Evolutionary conservation across 2,888 invertebrate species (phyloP).

Genomic region (Drosophila paramelanica): DNA sequence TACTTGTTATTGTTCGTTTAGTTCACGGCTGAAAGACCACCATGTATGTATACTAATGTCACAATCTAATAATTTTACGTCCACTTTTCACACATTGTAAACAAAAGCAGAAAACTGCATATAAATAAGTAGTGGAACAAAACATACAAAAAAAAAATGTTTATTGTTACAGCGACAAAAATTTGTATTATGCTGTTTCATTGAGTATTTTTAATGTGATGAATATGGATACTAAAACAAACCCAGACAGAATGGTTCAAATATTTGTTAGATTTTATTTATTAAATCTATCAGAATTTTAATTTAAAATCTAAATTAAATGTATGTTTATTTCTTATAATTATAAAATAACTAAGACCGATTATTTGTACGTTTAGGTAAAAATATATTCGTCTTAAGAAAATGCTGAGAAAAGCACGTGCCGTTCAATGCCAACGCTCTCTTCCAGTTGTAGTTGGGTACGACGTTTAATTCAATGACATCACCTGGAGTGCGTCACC

Average conservation of each 20-base stretch:
- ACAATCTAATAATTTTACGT: constrained; percentile 34
- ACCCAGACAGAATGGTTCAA: too few relatives aligned
- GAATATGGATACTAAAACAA: too few relatives aligned
- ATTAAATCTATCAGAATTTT: too few relatives aligned
- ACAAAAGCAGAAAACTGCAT: background rate
- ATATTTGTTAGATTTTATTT: too few relatives aligned
- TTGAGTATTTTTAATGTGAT: too few relatives aligned
- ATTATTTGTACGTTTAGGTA: background rate
- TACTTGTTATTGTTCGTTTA: background rate
- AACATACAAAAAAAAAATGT: too few relatives aligned
- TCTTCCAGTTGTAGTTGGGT: constrained; percentile 23
- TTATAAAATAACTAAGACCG: too few relatives aligned
- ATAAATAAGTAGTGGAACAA: background rate
- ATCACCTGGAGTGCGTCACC: constrained; percentile 59
- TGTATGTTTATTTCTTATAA: too few relatives aligned
- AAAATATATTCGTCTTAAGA: background rate
- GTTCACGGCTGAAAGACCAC: constrained; percentile 17
- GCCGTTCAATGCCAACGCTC: constrained; percentile 27
- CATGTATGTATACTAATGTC: constrained; percentile 3
- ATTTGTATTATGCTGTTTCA: too few relatives aligned
- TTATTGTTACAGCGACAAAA: too few relatives aligned
- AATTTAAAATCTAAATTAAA: too few relatives aligned
- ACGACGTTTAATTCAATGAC: constrained; percentile 55
- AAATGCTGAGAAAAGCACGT: constrained; percentile 31
- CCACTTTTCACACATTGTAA: constrained; percentile 8